phyloP scores from a whole-genome alignment of 2,797 vertebrate genomes.

The Selene dorsalis region DNA sequence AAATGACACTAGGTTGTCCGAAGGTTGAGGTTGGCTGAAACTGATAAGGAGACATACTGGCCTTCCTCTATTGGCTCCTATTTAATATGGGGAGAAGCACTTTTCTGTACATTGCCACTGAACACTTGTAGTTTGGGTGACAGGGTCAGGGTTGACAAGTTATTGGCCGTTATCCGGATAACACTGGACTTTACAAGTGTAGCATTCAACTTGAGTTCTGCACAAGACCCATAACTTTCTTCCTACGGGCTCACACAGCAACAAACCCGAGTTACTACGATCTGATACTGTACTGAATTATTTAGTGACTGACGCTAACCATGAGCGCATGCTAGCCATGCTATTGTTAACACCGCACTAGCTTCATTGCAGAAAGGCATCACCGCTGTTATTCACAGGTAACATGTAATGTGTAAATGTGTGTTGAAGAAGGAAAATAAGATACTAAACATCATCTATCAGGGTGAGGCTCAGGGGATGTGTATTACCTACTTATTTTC shows the following conservation, averaged over 20 bases:
- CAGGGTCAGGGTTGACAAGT: no score
- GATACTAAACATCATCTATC: accelerated
- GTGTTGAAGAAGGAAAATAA: no score
- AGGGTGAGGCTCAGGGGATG: no score
- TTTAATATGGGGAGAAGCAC: neutral
- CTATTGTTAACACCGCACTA: neutral
- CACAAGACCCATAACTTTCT: no score
- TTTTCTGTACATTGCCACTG: neutral
- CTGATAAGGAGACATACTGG: neutral
- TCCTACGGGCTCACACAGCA: neutral
- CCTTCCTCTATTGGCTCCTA: neutral
- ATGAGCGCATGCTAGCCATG: neutral
- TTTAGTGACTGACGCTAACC: no score
- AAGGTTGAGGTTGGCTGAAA: neutral
- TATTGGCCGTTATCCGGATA: no score
- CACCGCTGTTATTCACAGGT: no score
- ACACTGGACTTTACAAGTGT: no score
- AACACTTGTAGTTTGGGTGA: neutral
- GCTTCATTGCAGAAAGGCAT: no score
- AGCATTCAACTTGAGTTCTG: no score
- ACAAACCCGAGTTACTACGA: neutral
- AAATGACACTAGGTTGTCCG: neutral
- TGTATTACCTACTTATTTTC: no score
- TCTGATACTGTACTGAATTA: neutral
- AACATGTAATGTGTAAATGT: no score